phyloP scores from a whole-genome alignment of 2,797 vertebrate species.

The Okamejei kenojei region DNA sequence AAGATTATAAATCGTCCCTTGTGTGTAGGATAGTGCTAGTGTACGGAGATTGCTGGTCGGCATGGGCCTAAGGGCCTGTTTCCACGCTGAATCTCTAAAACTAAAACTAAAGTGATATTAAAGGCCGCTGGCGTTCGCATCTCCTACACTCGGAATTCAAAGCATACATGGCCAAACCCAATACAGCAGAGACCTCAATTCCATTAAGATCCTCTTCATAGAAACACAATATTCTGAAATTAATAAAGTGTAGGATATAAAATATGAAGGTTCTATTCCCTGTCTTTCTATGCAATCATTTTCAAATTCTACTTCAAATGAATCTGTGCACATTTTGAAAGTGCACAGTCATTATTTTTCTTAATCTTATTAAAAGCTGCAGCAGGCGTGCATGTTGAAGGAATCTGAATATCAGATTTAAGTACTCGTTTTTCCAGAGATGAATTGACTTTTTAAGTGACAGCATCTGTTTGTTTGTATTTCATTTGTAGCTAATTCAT shows the following conservation, averaged over 20 bases:
- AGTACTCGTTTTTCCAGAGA: constrained; percentile 54
- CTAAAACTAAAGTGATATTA: no score
- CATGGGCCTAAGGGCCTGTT: no score
- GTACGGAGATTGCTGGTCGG: no score
- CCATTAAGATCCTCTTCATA: constrained; percentile 13
- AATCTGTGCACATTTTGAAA: constrained; percentile 39
- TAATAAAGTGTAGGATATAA: constrained; percentile 18
- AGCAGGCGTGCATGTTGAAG: constrained; percentile 46
- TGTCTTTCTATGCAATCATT: background rate
- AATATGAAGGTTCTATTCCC: background rate
- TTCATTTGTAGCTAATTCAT: constrained; percentile 62
- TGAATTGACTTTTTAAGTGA: constrained; percentile 59
- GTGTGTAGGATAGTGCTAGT: no score
- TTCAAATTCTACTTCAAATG: constrained; percentile 44
- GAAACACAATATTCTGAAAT: constrained; percentile 22
- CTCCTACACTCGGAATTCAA: background rate
- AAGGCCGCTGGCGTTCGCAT: background rate
- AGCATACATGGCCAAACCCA: background rate
- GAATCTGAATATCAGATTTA: constrained; percentile 49
- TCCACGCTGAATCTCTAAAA: no score
- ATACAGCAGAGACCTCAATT: background rate
- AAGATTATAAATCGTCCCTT: no score
- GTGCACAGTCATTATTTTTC: constrained; percentile 42
- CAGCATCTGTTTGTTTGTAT: constrained; percentile 63
- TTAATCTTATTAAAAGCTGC: constrained; percentile 50